Conservation (phyloP, 2,797 vertebrate genomes). For the Sebastes taczanowskii region DNA sequence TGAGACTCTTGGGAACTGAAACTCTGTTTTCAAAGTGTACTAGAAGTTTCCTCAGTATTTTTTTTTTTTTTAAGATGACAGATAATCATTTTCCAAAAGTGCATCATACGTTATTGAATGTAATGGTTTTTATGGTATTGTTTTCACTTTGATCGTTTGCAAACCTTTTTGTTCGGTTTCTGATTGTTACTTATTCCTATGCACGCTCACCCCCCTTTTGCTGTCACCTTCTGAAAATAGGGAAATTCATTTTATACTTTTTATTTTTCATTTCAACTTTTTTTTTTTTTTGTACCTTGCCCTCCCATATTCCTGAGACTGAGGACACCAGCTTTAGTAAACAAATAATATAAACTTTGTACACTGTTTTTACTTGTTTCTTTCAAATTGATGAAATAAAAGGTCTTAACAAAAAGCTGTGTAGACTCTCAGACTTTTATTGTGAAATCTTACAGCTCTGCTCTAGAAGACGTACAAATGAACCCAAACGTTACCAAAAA, state of each 20-base stretch:
- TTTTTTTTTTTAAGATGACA: constrained; percentile 43
- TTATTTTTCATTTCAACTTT: constrained; percentile 67
- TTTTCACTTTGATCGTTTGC: constrained; percentile 72
- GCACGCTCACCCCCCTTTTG: constrained; percentile 69
- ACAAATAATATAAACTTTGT: constrained; percentile 85
- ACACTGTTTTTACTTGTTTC: constrained; percentile 84
- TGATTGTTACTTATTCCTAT: constrained; percentile 80
- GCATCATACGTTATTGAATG: constrained; percentile 82
- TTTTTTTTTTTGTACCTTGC: constrained; percentile 66
- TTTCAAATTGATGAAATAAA: constrained; percentile 85
- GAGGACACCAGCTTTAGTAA: constrained; percentile 86
- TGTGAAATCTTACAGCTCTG: background rate
- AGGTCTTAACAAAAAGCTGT: constrained; percentile 74
- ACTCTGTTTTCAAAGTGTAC: constrained; percentile 48
- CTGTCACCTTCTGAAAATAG: constrained; percentile 78
- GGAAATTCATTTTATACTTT: constrained; percentile 80
- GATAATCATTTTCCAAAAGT: constrained; percentile 79
- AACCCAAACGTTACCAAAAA: background rate
- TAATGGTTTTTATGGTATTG: constrained; percentile 78
- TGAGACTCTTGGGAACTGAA: constrained; percentile 56
- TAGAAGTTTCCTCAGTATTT: constrained; percentile 53
- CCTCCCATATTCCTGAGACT: constrained; percentile 75
- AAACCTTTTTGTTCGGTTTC: constrained; percentile 62
- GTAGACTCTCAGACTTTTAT: constrained; percentile 8
- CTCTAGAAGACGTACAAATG: background rate